Percentiles rank a stretch among this genome's conserved stretches.
phyloP scores from a whole-genome alignment of 2,888 invertebrate species.

The Pandemis corylana region DNA sequence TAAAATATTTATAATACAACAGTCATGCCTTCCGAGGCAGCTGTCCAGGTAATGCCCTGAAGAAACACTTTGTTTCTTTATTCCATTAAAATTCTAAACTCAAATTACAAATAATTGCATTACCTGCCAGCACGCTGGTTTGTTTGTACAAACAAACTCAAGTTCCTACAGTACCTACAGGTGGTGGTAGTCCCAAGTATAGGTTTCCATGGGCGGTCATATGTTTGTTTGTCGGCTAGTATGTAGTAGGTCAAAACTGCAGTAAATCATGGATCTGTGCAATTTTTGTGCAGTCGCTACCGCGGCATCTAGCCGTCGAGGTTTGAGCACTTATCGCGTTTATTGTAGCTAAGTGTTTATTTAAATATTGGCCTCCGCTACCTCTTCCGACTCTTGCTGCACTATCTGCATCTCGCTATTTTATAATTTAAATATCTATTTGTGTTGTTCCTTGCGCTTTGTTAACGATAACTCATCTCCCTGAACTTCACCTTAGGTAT shows the following conservation, averaged over 20 bases:
- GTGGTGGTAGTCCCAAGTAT: too few species aligned
- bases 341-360: constrained; percentile 79
- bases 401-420: constrained; percentile 41
- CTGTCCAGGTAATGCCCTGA: too few species aligned
- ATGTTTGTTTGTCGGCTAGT: too few species aligned
- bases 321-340: constrained; percentile 69
- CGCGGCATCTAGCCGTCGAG: constrained; percentile 49
- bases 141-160: too few species aligned
- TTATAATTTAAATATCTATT: constrained; percentile 41
- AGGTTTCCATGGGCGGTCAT: too few species aligned
- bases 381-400: constrained; percentile 52
- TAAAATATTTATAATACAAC: too few species aligned
- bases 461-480: constrained; percentile 35
- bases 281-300: constrained; percentile 31
- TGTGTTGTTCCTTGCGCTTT: constrained; percentile 21
- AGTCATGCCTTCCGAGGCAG: too few species aligned
- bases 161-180: too few species aligned
- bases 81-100: too few species aligned
- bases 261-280: neutral
- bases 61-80: too few species aligned
- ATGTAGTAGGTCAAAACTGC: neutral
- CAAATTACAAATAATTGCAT: too few species aligned
- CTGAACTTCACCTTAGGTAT: constrained; percentile 26
- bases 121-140: too few species aligned
- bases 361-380: constrained; percentile 60